Evolutionary conservation across 2,113 vertebrate species (phyloP).

Genomic region (Pao palembangensis): DNA sequence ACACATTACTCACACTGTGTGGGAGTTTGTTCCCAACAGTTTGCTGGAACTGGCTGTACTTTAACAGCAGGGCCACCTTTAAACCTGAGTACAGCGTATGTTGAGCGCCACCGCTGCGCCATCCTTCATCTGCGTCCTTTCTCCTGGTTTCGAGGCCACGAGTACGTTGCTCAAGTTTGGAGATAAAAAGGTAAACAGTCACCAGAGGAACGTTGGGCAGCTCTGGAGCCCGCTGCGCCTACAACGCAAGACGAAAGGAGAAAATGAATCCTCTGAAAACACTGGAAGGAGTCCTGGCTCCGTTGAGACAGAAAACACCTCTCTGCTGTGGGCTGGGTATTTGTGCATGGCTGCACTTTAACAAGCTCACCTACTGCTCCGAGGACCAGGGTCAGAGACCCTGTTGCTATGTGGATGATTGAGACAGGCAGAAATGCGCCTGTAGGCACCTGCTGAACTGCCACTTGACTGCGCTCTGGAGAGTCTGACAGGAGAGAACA

Average conservation of each 20-base stretch:
- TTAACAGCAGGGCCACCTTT: slow-evolving; percentile 73
- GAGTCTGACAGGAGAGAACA: no score
- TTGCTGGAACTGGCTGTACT: slow-evolving; percentile 45
- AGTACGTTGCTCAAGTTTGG: slow-evolving; percentile 85
- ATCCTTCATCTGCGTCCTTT: slow-evolving; percentile 83
- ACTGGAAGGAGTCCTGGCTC: slow-evolving; percentile 1
- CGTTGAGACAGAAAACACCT: slow-evolving; percentile 2
- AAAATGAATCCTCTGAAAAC: slow-evolving; percentile 30
- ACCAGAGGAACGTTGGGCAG: slow-evolving; percentile 6
- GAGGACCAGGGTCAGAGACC: slow-evolving; percentile 90
- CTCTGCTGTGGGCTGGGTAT: slow-evolving; percentile 1
- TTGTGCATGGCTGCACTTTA: slow-evolving; percentile 20
- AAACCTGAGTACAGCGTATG: slow-evolving; percentile 79
- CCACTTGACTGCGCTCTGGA: slow-evolving; percentile 80
- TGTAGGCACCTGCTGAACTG: slow-evolving; percentile 84
- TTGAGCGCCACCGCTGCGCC: slow-evolving; percentile 83
- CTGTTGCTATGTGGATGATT: slow-evolving; percentile 86
- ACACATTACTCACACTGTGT: slow-evolving; percentile 83
- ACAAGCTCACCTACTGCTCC: slow-evolving; percentile 84
- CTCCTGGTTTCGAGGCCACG: slow-evolving; percentile 83
- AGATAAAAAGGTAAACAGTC: slow-evolving; percentile 80
- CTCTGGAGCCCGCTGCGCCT: slow-evolving; percentile 38
- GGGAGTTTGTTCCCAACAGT: slow-evolving; percentile 79
- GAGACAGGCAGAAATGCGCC: slow-evolving; percentile 61
- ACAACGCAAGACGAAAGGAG: slow-evolving; percentile 28